Evolutionary conservation across 2,888 invertebrate species (phyloP), one percentile per base, ranked within the genome.

Genomic region (Crocallis elinguaria): DNA sequence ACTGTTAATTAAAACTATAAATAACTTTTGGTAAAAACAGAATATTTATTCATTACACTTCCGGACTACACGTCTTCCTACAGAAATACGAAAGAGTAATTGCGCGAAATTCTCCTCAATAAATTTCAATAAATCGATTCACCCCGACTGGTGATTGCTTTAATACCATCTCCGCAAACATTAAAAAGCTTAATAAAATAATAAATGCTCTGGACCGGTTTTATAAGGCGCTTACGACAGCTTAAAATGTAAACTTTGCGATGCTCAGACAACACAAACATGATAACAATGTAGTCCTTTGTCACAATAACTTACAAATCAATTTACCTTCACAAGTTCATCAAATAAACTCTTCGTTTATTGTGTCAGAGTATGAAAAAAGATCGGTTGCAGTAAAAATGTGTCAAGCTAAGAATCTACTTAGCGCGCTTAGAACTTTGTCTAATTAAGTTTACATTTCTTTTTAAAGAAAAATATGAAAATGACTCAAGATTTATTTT

Each of bases 161-260:
- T 57, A 59, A 58, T 51, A 13, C 49, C 13, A 35, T 54, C 60
- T 69, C 54, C 58, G 65, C 62, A 70, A 69, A 71, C 73, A 69
- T 73, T 74, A 73, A 73, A 70, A 72, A 70, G 69, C 66, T 64
- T 75, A 73, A 78, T 80, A 76, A 77, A 81, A 76, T 74, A 76
- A 80, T 80, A 80, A 81, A 79, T 69, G 64, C 67, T 70, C 68
- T 60, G 53, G 59, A 70, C 72, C 69, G 66, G 74, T 76, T 70
- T 54, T 49, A 61, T 77, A 81, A 80, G 75, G 56, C 72, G 81
- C 79, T 81, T 79, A 79, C 58, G 39, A 50, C 39, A 57, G 66
- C 72, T 80, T 80, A 77, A 66, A 71, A 66, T 77, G 75, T 71
- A 70, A 69, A 74, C 64, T 70, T 68, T 66, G 43, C 48, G 35